phyloP scores from a whole-genome alignment of 2,113 vertebrate species.

The Salvelinus alpinus region DNA sequence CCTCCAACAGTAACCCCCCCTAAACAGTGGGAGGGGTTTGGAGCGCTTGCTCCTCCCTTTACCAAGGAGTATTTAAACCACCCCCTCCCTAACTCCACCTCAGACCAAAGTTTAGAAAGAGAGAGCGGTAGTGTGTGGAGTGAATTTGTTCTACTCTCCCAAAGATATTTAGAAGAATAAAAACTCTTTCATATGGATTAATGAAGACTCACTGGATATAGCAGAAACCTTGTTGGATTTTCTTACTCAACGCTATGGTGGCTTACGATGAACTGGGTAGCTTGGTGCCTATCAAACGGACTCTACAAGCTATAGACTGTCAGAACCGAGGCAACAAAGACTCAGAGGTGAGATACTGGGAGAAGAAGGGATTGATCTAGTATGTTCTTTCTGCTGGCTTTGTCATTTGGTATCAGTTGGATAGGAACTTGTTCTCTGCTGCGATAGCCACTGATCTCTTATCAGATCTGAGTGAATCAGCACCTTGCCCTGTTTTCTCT shows the following conservation, averaged over 20 bases:
- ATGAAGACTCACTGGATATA: slow-evolving; percentile 30
- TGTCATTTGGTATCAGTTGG: slow-evolving; percentile 13
- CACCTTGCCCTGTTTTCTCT: slow-evolving; percentile 54
- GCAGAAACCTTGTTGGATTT: slow-evolving; percentile 32
- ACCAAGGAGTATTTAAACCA: slow-evolving; percentile 57
- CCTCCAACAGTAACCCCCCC: background rate
- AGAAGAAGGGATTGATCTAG: background rate
- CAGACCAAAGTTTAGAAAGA: slow-evolving; percentile 64
- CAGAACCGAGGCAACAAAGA: slow-evolving; percentile 89
- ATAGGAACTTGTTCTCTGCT: slow-evolving; percentile 1
- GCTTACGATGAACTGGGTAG: slow-evolving; percentile 92
- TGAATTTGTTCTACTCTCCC: slow-evolving; percentile 31
- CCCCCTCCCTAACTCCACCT: slow-evolving; percentile 34
- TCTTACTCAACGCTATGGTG: slow-evolving; percentile 83
- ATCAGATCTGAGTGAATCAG: slow-evolving; percentile 57
- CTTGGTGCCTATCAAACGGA: slow-evolving; percentile 93
- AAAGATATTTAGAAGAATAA: slow-evolving; percentile 21
- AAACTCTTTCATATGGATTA: slow-evolving; percentile 47
- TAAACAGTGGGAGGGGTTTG: slow-evolving; percentile 16
- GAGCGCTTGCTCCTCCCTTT: slow-evolving; percentile 31
- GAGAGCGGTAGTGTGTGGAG: slow-evolving; percentile 18
- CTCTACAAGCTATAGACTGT: slow-evolving; percentile 88
- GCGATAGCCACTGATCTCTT: slow-evolving; percentile 24
- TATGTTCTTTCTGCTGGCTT: background rate
- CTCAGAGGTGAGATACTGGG: slow-evolving; percentile 83